Percentiles rank a stretch among this genome's conserved stretches.
phyloP scores from a whole-genome alignment of 2,888 invertebrate species.

The Odontocolon sp. region DNA sequence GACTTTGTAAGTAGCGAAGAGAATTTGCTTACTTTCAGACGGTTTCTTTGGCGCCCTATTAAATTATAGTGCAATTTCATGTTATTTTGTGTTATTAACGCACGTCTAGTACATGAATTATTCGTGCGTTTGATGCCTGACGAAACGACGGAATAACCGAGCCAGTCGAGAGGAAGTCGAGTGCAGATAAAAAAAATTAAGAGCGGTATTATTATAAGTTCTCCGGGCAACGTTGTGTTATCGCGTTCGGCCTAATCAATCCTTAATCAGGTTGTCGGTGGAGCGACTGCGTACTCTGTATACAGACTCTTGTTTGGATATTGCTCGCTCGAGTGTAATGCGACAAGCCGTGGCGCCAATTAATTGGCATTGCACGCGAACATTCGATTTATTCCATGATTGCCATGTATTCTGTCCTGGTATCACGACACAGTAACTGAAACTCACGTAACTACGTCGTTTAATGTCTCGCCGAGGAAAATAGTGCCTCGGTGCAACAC shows the following conservation, averaged over 20 bases:
- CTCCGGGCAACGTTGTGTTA: slow-evolving; percentile 30
- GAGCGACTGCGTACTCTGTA: background rate
- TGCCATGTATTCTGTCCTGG: slow-evolving; percentile 47
- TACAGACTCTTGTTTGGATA: background rate
- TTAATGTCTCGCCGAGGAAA: slow-evolving; percentile 11
- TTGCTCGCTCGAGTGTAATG: slow-evolving; percentile 46
- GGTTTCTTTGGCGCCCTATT: slow-evolving; percentile 17
- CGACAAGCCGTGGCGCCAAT: slow-evolving; percentile 60
- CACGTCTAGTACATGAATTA: slow-evolving; percentile 24
- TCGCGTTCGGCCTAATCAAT: slow-evolving; percentile 57
- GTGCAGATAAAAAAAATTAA: slow-evolving; percentile 29
- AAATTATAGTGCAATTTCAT: slow-evolving; percentile 56
- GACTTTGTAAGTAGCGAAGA: background rate
- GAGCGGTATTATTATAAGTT: slow-evolving; percentile 43
- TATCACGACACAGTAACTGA: slow-evolving; percentile 4
- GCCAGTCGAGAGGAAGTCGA: slow-evolving; percentile 35
- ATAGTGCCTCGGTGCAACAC: slow-evolving; percentile 35
- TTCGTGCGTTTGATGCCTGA: background rate
- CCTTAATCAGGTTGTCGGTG: slow-evolving; percentile 57
- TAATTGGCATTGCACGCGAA: slow-evolving; percentile 59
- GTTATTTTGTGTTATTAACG: slow-evolving; percentile 53
- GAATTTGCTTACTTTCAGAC: background rate
- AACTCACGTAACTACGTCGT: slow-evolving; percentile 11
- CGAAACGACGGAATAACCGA: slow-evolving; percentile 1
- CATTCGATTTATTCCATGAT: slow-evolving; percentile 59